Conservation (phyloP, 2,797 vertebrate species). For the Mus minutoides region DNA sequence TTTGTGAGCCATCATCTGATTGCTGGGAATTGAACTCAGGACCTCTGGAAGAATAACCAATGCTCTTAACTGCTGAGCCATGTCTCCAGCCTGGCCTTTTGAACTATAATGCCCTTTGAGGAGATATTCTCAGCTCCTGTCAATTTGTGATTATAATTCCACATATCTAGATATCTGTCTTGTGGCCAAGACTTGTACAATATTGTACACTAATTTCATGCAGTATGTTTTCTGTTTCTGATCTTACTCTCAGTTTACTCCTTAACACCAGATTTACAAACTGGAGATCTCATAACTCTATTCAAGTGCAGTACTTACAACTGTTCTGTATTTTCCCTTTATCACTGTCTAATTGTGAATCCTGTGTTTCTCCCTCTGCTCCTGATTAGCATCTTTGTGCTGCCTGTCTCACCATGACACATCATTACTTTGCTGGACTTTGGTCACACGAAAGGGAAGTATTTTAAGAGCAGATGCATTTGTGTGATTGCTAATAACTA, state of each 20-base stretch:
- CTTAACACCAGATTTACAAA: neutral
- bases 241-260: neutral
- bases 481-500: too few species aligned
- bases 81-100: neutral
- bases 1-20: neutral
- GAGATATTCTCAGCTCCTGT: neutral
- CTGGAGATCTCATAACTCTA: neutral
- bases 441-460: neutral
- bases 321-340: too few species aligned
- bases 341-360: neutral
- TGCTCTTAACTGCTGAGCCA: neutral
- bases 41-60: neutral
- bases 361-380: neutral
- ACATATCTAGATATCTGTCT: neutral
- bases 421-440: neutral
- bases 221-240: neutral
- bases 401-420: fast-evolving
- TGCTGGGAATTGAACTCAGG: neutral
- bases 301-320: neutral
- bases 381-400: neutral
- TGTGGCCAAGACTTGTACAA: neutral
- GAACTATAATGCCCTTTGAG: neutral
- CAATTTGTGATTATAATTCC: neutral
- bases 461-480: neutral
- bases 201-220: neutral